phyloP scores from a whole-genome alignment of 2,113 vertebrate genomes.

The Eptesicus fuscus region DNA sequence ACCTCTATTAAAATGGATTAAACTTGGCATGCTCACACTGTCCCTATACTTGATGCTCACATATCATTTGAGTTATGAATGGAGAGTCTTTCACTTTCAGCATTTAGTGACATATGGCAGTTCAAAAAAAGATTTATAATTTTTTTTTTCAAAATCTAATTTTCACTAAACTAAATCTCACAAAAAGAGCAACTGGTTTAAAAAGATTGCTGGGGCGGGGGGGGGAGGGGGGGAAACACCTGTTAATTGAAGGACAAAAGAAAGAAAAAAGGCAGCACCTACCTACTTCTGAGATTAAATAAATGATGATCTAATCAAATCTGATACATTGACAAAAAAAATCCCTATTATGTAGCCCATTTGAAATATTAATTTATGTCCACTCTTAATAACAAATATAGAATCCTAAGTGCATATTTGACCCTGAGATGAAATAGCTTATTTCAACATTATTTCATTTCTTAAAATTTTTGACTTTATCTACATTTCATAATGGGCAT shows the following conservation, averaged over 20 bases:
- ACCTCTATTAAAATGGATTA: neutral
- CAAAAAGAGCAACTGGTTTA: neutral
- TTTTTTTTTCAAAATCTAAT: neutral
- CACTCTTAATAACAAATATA: neutral
- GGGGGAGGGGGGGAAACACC: neutral
- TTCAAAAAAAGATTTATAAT: neutral
- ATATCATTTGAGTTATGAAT: neutral
- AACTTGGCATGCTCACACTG: neutral
- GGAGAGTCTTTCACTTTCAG: neutral
- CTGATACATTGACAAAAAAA: neutral
- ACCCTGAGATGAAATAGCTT: neutral
- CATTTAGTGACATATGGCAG: neutral
- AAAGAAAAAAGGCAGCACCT: neutral
- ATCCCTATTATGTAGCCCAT: neutral
- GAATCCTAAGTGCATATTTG: constrained; percentile 1
- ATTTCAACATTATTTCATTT: neutral
- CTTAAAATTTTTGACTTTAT: neutral
- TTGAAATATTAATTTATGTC: constrained; percentile 13
- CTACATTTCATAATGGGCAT: neutral
- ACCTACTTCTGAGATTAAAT: neutral
- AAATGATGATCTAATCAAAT: neutral
- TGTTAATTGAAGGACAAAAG: neutral
- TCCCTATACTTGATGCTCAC: neutral
- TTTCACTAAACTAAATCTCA: neutral
- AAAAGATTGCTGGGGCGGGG: neutral